phyloP scores from a whole-genome alignment of 2,888 invertebrate species.

The Pandemis cinnamomeana region DNA sequence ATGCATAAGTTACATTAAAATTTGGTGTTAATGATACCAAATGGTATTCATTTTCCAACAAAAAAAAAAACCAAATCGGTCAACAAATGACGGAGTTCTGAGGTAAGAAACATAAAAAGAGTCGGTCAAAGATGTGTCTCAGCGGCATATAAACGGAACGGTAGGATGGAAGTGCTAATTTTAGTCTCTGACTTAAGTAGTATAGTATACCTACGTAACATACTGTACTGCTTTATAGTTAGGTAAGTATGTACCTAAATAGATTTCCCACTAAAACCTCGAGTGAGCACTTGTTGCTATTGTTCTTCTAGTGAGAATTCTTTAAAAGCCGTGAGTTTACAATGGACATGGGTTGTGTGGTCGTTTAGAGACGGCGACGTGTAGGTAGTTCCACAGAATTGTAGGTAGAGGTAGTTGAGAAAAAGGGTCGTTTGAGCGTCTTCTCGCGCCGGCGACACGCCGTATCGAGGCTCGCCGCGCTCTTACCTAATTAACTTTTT shows the following conservation, averaged over 20 bases:
- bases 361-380: background rate
- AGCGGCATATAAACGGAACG: too few species aligned
- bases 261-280: background rate
- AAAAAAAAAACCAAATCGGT: too few species aligned
- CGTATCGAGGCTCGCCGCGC: conserved; percentile 39
- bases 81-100: too few species aligned
- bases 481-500: conserved; percentile 49
- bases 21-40: too few species aligned
- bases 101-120: too few species aligned
- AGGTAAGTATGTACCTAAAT: background rate
- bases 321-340: conserved; percentile 10
- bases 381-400: conserved; percentile 25
- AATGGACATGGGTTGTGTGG: conserved; percentile 6
- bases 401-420: conserved; percentile 17
- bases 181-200: too few species aligned
- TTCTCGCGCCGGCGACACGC: conserved; percentile 37
- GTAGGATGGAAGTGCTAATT: too few species aligned
- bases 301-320: background rate
- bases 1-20: too few species aligned
- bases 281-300: conserved; percentile 8
- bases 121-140: too few species aligned
- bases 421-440: conserved; percentile 42
- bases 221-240: too few species aligned
- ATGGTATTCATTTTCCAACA: too few species aligned
- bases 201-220: too few species aligned